A percentile compares a stretch with the other conserved stretches of the same genome.
Evolutionary conservation across 2,888 invertebrate species (phyloP).

Genomic region (Malachius bipustulatus): DNA sequence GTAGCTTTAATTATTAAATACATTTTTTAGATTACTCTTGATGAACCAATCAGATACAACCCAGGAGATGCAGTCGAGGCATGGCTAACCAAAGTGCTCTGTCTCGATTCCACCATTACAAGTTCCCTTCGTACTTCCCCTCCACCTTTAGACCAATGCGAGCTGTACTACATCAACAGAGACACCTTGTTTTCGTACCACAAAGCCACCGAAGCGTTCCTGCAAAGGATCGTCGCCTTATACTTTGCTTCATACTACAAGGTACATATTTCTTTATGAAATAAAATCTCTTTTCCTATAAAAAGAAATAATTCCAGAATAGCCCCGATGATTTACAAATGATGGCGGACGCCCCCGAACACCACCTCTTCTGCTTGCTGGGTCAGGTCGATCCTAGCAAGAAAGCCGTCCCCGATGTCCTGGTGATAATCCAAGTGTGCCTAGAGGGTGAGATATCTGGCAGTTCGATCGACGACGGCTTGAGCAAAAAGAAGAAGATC

Average conservation of each 20-base stretch:
- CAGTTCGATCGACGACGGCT: conserved; percentile 59
- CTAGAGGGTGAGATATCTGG: conserved; percentile 64
- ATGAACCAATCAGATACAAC: conserved; percentile 92
- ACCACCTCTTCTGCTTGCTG: conserved; percentile 89
- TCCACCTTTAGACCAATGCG: conserved; percentile 80
- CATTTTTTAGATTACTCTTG: conserved; percentile 55
- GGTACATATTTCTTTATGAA: conserved; percentile 36
- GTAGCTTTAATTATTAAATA: not conserved
- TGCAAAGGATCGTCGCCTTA: conserved; percentile 83
- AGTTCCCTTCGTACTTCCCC: conserved; percentile 62
- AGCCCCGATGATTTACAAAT: conserved; percentile 97
- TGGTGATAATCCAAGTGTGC: conserved; percentile 83
- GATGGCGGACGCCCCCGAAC: conserved; percentile 97
- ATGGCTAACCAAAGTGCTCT: conserved; percentile 86
- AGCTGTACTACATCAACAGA: conserved; percentile 75
- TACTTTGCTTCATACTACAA: conserved; percentile 98
- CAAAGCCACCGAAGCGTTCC: conserved; percentile 81
- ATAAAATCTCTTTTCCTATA: not conserved
- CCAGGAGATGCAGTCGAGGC: conserved; percentile 74
- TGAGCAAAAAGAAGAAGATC: conserved; percentile 79
- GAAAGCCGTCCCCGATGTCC: conserved; percentile 73
- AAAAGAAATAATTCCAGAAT: conserved; percentile 48
- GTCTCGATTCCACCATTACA: conserved; percentile 71
- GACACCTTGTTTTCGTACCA: conserved; percentile 97
- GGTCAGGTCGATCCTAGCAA: conserved; percentile 68